These are phyloP conservation scores for Cepaea hortensis DNA, from an alignment of 2,888 invertebrate species.

Conservation along the genomic window DNA sequence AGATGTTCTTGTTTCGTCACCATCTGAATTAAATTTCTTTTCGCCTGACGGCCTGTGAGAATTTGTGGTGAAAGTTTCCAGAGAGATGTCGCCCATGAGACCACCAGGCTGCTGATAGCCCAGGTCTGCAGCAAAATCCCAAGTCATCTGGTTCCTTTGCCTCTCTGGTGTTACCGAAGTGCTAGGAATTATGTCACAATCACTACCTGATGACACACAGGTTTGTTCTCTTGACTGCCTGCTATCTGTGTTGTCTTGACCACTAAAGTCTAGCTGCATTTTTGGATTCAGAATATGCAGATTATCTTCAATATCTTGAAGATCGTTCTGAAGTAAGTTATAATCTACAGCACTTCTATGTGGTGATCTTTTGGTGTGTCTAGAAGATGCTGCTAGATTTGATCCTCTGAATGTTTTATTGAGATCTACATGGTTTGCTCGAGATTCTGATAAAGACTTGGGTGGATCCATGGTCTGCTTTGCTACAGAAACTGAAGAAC, in stretches of 20 bases:
- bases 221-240: conserved; percentile 65
- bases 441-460: not conserved
- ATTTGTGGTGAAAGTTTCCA: conserved; percentile 35
- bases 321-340: conserved; percentile 62
- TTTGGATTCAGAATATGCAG: conserved; percentile 57
- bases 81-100: conserved; percentile 42
- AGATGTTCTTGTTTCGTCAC: conserved; percentile 55
- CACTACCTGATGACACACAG: conserved; percentile 54
- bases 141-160: conserved; percentile 56
- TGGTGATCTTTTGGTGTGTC: conserved; percentile 1
- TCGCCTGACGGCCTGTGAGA: conserved; percentile 36
- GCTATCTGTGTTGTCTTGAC: conserved; percentile 58
- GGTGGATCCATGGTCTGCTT: not conserved
- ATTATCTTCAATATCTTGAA: conserved; percentile 72
- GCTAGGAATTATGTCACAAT: conserved; percentile 55
- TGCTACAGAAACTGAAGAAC: not conserved
- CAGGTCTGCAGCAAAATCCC: conserved; percentile 69
- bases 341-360: conserved; percentile 42
- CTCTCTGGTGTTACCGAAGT: conserved; percentile 54
- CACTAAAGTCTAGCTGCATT: conserved; percentile 60
- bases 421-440: not conserved
- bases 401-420: conserved; percentile 39
- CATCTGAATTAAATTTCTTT: conserved; percentile 54
- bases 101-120: conserved; percentile 56
- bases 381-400: conserved; percentile 8